A percentile compares a stretch with the other conserved stretches of the same genome.
Conservation (phyloP, 2,888 invertebrate species). For the Scrobipalpa atriplicella region DNA sequence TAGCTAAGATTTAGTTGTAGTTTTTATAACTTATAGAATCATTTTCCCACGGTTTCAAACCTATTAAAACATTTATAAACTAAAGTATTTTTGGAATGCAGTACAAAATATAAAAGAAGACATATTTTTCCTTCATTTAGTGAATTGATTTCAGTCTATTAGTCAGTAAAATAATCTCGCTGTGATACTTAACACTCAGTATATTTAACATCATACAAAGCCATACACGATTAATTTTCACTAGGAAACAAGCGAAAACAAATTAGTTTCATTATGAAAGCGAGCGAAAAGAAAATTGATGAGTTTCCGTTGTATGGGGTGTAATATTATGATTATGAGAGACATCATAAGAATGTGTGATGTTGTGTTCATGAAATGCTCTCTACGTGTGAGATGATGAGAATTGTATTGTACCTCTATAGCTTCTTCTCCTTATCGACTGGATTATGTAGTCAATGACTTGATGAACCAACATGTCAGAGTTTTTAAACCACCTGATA, state of each 20-base stretch:
- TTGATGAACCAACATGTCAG: too few species aligned
- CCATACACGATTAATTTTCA: not conserved
- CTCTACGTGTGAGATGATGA: slow-evolving; percentile 4
- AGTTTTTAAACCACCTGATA: too few species aligned
- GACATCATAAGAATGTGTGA: slow-evolving; percentile 34
- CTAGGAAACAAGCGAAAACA: slow-evolving; percentile 4
- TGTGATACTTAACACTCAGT: not conserved
- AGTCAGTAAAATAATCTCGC: not conserved
- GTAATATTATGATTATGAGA: too few species aligned
- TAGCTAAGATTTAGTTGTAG: not conserved
- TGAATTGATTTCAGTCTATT: not conserved
- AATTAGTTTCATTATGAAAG: slow-evolving; percentile 19
- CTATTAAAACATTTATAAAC: too few species aligned
- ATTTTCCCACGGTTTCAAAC: slow-evolving; percentile 1
- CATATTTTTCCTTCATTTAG: too few species aligned
- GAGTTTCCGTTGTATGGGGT: slow-evolving; percentile 30
- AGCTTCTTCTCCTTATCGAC: too few species aligned
- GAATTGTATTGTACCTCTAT: not conserved
- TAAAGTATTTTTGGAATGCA: not conserved
- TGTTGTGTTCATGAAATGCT: slow-evolving; percentile 37
- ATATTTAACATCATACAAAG: not conserved
- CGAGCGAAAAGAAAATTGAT: slow-evolving; percentile 29
- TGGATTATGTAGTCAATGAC: too few species aligned
- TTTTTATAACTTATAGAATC: not conserved
- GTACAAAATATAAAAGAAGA: too few species aligned